Evolutionary conservation across 2,113 vertebrate species (phyloP).

Genomic region (Cyphomyrus plagiostoma): DNA sequence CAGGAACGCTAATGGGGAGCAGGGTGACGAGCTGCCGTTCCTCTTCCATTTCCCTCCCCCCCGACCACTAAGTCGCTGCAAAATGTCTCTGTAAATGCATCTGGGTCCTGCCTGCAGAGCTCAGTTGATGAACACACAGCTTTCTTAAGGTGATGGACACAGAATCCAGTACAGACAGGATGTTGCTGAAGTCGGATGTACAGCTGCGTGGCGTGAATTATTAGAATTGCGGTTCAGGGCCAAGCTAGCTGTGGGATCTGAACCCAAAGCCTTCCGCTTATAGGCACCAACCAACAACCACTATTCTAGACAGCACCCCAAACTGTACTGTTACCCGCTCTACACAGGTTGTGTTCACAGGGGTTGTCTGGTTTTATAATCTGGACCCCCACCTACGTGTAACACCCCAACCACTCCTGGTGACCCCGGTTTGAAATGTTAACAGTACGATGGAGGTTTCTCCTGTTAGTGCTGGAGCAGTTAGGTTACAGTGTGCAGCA

Average conservation of each 20-base stretch:
- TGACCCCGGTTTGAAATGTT: neutral
- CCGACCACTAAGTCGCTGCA: neutral
- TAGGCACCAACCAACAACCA: neutral
- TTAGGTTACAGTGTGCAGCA: neutral
- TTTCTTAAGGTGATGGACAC: neutral
- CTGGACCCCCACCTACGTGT: neutral
- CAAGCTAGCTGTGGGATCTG: neutral
- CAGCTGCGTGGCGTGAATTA: neutral
- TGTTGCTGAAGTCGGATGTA: neutral
- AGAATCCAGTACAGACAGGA: neutral
- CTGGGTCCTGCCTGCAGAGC: neutral
- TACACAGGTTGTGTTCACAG: neutral
- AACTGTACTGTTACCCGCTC: neutral
- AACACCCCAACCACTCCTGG: neutral
- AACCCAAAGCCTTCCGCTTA: neutral
- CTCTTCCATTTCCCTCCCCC: neutral
- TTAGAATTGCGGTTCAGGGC: neutral
- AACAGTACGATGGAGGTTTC: neutral
- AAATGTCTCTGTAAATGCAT: neutral
- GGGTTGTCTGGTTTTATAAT: neutral
- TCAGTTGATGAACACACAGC: neutral
- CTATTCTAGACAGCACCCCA: neutral
- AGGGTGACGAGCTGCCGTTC: neutral
- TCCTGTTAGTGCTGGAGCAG: too few relatives aligned
- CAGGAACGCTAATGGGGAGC: constrained; percentile 5